Conservation (phyloP, 2,113 vertebrate genomes). For the Ailuropoda melanoleuca region DNA sequence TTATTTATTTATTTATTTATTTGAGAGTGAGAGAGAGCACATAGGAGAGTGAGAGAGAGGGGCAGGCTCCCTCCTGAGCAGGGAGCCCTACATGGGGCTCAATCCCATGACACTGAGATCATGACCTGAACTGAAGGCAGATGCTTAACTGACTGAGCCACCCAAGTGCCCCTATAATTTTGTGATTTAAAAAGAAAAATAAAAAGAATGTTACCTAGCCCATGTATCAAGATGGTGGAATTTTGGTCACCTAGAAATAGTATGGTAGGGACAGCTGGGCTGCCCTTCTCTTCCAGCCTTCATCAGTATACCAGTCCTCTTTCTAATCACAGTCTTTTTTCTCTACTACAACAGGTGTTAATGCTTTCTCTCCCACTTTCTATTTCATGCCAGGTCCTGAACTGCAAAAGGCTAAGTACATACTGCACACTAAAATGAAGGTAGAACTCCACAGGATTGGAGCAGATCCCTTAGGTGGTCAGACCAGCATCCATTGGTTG, state of each 20-base stretch:
- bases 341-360: background rate
- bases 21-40: background rate
- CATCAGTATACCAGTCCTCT: too few relatives aligned
- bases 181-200: background rate
- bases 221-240: background rate
- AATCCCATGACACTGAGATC: background rate
- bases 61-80: too few relatives aligned
- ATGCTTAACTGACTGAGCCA: background rate
- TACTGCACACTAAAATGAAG: background rate
- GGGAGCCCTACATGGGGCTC: background rate
- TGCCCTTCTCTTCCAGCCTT: background rate
- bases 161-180: background rate
- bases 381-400: background rate
- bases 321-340: background rate
- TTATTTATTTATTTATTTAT: background rate
- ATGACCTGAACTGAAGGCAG: background rate
- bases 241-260: background rate
- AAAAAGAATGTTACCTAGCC: background rate
- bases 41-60: too few relatives aligned
- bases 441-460: background rate
- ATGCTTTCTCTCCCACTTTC: background rate
- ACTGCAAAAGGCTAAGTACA: background rate
- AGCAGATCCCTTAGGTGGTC: background rate
- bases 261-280: background rate
- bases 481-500: background rate